Base-by-base conservation (phyloP, 2,113 vertebrate genomes). In the Chaenocephalus aceratus region DNA sequence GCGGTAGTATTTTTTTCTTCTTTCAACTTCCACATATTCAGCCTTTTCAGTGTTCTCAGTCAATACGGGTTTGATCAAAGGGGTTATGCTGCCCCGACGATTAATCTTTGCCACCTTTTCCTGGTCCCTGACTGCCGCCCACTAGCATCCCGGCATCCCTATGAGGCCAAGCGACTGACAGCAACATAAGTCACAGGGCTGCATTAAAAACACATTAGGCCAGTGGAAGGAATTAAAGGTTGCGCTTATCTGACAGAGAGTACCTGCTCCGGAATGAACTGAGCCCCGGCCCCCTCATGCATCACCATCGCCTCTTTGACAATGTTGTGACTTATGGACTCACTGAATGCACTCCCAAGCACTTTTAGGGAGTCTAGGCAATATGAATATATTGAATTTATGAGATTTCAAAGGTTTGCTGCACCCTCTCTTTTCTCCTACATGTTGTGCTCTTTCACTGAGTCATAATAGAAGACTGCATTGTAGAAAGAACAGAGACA, bases 181-280 rank as follows among this genome's bases (percentile, higher is more conserved):
- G 92, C 81, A 91, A 89, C 93, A 95, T 95, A 95, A 94, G 92
- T 95, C 94, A 95, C 82, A 76, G 14, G 76, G 90, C 92, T 92
- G 92, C 94, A 95, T 95, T 95, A 95, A 95, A 95, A 95, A 94
- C 94, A 93, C 93, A 95, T 95, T 94, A 95, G 91, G 83, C 88
- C 91, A 85, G 84, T 78, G 82, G 91, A 93, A 93, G 90, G 91
- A 94, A 94, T 94, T 93, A 92, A 92, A 89, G 86, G 89, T 81
- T 86, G 77, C 48, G 64, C 89, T 91, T 92, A 92, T 93, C 92
- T 93, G 93, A 93, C 79, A 67, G 82, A 85, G 79, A 87, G 81
- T 77, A 87, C 84, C 84, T 88, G 89, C 71, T 84, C 87, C 34
- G 73, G 84, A 88, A 90, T 83, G 81, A 91, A 86, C 83, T n/a